Base-by-base conservation (phyloP, 2,797 vertebrate species). In the Phylloscopus collybita region DNA sequence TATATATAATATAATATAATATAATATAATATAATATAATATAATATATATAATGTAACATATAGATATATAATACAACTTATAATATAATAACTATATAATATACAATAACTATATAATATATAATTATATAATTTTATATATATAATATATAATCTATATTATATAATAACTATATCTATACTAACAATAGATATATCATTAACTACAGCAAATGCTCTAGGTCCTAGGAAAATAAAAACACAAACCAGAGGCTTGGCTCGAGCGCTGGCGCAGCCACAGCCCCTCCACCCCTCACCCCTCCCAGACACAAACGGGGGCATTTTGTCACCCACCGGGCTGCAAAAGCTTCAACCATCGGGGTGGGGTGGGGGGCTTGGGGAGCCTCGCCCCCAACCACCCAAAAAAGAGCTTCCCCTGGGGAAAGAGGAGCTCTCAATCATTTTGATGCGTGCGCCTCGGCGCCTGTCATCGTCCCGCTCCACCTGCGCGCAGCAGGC, bases 401-500 rank as follows among this genome's bases (percentile, higher is more conserved):
- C 53, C 78, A 4, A 4, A 50, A 57, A 72, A 18, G 30, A 36
- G 29, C 1, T 1, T 61, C 78, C 76, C n/a, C 25, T 4, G 36
- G 44, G 91, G 34, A 34, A 32, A 75, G 45, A 4, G 0, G 47
- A 90, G 65, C 80, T 65, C 83, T 96, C 90, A 53, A 40, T 92
- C 72, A 26, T 10, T 80, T 1, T 74, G 93, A 65, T 4, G 40
- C 6, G 62, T 2, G 36, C 70, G 12, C 84, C 84, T 74, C 21
- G 4, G 93, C 1, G 25, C 80, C 86, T 45, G 88, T 12, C 93
- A 69, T 10, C 38, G 4, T 93, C 88, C 92, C 80, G 1, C 83
- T 51, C 92, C 96, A 95, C 93, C 95, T 96, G 94, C 44, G 88
- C 95, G 13, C 95, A 95, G 88, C 94, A 90, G 95, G 93, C 93